These are phyloP conservation scores for Acrossocheilus wenchowensis DNA, from an alignment of 2,797 vertebrate species.

Conservation along the genomic window DNA sequence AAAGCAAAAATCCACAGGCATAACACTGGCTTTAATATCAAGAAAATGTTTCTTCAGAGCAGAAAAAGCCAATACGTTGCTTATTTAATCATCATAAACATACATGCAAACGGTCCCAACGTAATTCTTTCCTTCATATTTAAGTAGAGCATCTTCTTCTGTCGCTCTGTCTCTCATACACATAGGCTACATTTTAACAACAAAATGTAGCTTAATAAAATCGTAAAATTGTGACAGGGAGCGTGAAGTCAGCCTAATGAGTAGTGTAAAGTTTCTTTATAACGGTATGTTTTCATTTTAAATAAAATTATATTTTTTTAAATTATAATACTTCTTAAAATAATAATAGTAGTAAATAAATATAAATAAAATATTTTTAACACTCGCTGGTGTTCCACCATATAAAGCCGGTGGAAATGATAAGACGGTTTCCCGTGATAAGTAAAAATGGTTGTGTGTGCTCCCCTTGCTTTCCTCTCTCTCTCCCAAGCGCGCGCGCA, in stretches of 20 bases:
- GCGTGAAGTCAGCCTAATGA: neutral
- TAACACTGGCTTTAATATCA: neutral
- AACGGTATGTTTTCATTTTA: neutral
- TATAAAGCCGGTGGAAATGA: neutral
- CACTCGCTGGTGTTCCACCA: neutral
- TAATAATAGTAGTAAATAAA: neutral
- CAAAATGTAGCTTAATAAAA: neutral
- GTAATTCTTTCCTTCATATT: neutral
- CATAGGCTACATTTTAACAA: neutral
- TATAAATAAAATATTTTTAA: neutral
- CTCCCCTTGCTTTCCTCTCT: slow-evolving; percentile 33
- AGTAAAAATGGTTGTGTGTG: slow-evolving; percentile 38
- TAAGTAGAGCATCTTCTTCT: too few relatives aligned
- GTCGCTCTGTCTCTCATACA: neutral
- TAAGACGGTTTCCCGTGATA: slow-evolving; percentile 8
- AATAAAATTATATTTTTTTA: neutral
- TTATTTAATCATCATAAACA: neutral
- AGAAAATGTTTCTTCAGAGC: neutral
- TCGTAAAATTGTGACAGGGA: too few relatives aligned
- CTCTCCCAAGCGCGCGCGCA: slow-evolving; percentile 5
- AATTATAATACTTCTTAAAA: neutral
- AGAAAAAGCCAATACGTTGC: neutral
- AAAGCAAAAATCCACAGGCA: neutral
- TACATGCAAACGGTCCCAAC: neutral
- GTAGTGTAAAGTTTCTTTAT: neutral